Evolutionary conservation across 2,888 invertebrate genomes (phyloP).

Genomic region (Candidula unifasciata): DNA sequence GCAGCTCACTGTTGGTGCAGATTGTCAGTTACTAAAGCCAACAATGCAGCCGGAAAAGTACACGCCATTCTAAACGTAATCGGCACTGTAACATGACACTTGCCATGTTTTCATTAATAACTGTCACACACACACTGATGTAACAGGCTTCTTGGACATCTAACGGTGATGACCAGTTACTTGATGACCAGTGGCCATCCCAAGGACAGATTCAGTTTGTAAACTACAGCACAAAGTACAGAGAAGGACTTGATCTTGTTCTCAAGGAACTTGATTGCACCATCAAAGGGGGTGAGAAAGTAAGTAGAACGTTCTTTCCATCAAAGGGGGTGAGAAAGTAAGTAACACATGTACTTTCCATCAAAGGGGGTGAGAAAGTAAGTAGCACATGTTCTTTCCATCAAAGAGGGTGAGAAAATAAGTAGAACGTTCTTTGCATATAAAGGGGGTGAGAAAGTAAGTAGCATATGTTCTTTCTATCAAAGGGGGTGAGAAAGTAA

Average conservation of each 20-base stretch:
- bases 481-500: constrained; percentile 73
- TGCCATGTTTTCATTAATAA: no score
- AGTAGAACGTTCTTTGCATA: no score
- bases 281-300: constrained; percentile 73
- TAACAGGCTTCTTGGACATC: constrained; percentile 66
- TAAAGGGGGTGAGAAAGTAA: no score
- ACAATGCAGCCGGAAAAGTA: no score
- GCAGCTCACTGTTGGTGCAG: no score
- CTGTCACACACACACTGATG: neutral
- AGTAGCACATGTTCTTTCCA: no score
- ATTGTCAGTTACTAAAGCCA: no score
- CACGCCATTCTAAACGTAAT: no score
- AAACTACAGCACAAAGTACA: constrained; percentile 71
- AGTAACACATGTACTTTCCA: no score
- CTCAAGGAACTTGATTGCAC: constrained; percentile 69
- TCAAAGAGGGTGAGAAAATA: constrained; percentile 74
- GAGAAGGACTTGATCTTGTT: constrained; percentile 73
- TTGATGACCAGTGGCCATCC: constrained; percentile 70
- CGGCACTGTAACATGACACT: no score
- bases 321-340: no score
- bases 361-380: constrained; percentile 74
- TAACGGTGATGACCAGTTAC: constrained; percentile 56
- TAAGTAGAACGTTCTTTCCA: constrained; percentile 43
- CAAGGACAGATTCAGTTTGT: constrained; percentile 70
- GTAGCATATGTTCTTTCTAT: no score